Evolutionary conservation across 1,140 invertebrate genomes (phyloP).

Genomic region (Lepidurus arcticus): DNA sequence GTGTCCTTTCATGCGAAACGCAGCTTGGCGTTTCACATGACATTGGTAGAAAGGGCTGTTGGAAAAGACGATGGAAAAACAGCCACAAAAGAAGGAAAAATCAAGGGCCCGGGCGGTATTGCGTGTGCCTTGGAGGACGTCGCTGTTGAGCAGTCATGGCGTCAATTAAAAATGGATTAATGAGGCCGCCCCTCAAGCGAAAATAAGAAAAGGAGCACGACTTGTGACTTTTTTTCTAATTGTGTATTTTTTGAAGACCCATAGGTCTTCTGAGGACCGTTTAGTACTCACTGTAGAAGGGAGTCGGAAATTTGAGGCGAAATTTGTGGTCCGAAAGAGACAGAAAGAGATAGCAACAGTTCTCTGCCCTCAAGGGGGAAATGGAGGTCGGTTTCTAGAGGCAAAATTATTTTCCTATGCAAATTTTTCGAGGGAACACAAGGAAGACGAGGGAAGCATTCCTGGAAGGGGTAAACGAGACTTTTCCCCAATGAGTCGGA

Average conservation of each 20-base stretch:
- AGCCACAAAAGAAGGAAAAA: neutral
- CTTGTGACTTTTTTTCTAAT: neutral
- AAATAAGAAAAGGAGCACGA: neutral
- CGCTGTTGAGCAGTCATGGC: conserved; percentile 12
- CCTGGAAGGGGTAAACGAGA: neutral
- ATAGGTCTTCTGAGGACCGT: too few relatives aligned
- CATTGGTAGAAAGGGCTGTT: neutral
- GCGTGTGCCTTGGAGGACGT: neutral
- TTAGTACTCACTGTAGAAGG: neutral
- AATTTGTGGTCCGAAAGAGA: neutral
- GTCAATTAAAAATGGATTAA: conserved; percentile 20
- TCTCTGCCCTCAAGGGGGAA: neutral
- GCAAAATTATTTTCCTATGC: neutral
- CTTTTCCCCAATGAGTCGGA: neutral
- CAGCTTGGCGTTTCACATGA: conserved; percentile 15
- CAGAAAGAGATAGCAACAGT: neutral
- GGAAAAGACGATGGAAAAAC: conserved; percentile 2
- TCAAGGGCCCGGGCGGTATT: neutral
- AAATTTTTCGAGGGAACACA: neutral
- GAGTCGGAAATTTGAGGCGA: neutral
- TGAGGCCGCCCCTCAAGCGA: neutral
- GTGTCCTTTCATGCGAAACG: conserved; percentile 18
- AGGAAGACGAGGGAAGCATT: neutral
- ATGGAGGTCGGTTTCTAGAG: neutral
- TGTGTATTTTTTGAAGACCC: too few relatives aligned